Evolutionary conservation across 2,797 vertebrate genomes (phyloP).

Genomic region (Pterois miles): DNA sequence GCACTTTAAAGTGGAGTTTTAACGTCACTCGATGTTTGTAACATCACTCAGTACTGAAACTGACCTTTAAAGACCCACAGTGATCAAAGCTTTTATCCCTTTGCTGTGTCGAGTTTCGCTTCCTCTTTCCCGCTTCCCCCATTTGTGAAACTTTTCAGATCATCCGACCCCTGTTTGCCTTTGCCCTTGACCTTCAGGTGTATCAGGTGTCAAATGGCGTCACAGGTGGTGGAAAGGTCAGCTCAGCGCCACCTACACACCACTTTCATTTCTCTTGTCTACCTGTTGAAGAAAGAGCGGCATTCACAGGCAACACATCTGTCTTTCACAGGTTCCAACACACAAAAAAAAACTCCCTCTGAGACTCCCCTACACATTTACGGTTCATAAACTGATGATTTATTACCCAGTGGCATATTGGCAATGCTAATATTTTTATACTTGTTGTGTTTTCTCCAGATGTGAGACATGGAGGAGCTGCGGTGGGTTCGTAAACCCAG

Average conservation of each 20-base stretch:
- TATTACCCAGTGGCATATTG: conserved; percentile 34
- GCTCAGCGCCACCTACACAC: not conserved
- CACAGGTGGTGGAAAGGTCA: conserved; percentile 45
- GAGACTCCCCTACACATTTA: conserved; percentile 15
- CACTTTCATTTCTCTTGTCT: not conserved
- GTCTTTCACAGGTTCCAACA: conserved; percentile 6
- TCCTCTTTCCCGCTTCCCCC: conserved; percentile 31
- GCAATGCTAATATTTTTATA: conserved; percentile 25
- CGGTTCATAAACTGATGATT: conserved; percentile 54
- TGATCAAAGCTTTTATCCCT: conserved; percentile 42
- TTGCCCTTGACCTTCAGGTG: conserved; percentile 56
- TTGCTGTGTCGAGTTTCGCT: conserved; percentile 42
- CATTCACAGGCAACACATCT: conserved; percentile 44
- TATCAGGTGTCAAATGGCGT: conserved; percentile 56
- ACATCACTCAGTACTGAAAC: conserved; percentile 36
- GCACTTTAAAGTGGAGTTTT: conserved; percentile 7
- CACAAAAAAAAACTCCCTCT: conserved; percentile 1
- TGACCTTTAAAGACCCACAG: conserved; percentile 54
- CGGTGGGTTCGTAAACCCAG: conserved; percentile 27
- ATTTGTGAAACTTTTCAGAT: conserved; percentile 37
- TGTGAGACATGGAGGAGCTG: conserved; percentile 30
- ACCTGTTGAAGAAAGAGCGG: conserved; percentile 46
- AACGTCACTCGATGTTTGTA: not conserved
- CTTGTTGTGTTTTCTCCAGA: conserved; percentile 55
- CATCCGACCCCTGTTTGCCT: conserved; percentile 31